Conservation (phyloP, 1,140 invertebrate genomes). For the Cydia amplana region DNA sequence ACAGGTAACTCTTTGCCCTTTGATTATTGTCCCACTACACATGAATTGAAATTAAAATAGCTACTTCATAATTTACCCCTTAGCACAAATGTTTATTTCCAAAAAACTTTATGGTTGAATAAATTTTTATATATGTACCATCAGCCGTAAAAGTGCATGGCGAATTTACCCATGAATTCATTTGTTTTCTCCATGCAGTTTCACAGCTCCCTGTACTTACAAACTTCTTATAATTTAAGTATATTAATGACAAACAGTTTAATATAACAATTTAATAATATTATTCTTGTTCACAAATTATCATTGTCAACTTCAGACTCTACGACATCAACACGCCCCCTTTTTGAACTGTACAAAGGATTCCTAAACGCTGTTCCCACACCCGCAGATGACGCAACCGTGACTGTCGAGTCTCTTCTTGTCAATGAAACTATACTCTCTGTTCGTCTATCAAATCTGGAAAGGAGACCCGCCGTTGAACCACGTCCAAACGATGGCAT, state of each 20-base stretch:
- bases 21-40: no score
- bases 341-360: constrained; percentile 68
- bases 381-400: constrained; percentile 35
- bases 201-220: no score
- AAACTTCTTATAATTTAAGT: neutral
- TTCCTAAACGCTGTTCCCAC: constrained; percentile 66
- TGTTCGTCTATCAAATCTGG: constrained; percentile 59
- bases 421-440: constrained; percentile 71
- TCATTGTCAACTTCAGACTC: constrained; percentile 44
- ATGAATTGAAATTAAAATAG: no score
- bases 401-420: constrained; percentile 57
- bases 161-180: no score
- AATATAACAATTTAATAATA: no score
- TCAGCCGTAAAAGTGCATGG: no score
- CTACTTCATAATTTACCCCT: no score
- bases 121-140: neutral
- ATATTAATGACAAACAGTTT: neutral
- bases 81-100: neutral
- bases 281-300: neutral
- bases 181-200: no score
- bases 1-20: no score
- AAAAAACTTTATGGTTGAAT: neutral
- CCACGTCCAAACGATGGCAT: constrained; percentile 43
- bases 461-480: constrained; percentile 44
- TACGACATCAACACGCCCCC: constrained; percentile 53